Evolutionary conservation across 1,140 invertebrate species (phyloP).

Genomic region (Drosophila leontia): DNA sequence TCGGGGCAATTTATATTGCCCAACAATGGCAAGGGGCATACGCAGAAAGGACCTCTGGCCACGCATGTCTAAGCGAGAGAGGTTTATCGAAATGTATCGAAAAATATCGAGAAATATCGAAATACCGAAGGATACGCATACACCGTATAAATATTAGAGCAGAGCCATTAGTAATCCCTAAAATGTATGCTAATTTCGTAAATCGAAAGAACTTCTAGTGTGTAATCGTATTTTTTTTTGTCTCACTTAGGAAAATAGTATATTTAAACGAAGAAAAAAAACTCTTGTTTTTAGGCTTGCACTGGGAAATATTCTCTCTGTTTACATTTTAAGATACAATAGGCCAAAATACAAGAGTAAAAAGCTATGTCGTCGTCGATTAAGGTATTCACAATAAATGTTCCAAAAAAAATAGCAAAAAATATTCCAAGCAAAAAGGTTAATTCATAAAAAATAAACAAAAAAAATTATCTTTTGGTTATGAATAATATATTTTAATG

Average conservation of each 20-base stretch:
- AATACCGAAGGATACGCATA: conserved; percentile 3
- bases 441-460: background rate
- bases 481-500: background rate
- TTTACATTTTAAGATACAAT: conserved; percentile 3
- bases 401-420: conserved; percentile 2
- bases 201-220: conserved; percentile 46
- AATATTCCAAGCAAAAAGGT: background rate
- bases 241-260: conserved; percentile 7
- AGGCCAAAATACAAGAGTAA: conserved; percentile 3
- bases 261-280: background rate
- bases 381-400: conserved; percentile 17
- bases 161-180: conserved; percentile 49
- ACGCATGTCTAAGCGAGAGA: conserved; percentile 76
- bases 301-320: conserved; percentile 4
- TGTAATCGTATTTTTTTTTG: conserved; percentile 35
- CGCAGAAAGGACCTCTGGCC: conserved; percentile 80
- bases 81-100: background rate
- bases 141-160: conserved; percentile 21
- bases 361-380: background rate
- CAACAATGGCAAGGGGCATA: conserved; percentile 80
- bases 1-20: conserved; percentile 85
- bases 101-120: background rate
- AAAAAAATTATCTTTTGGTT: too few relatives aligned
- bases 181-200: conserved; percentile 31
- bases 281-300: background rate